A percentile compares a stretch with the other conserved stretches of the same genome.
Conservation (phyloP, 37 sponge, comb jelly and placozoan genomes). For the Beroe forskalii region DNA sequence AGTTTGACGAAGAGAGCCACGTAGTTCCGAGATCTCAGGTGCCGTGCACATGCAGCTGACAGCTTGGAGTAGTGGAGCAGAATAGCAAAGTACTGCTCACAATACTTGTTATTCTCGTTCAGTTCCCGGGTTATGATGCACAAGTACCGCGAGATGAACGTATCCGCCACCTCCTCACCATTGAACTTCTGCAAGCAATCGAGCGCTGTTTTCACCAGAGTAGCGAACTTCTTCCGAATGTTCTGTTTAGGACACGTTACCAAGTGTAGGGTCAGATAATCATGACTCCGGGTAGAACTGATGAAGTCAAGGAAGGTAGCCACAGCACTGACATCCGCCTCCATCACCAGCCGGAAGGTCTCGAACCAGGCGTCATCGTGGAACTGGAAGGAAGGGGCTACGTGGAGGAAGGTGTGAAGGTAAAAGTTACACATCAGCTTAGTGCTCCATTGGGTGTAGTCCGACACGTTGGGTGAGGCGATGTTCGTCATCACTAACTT, state of each 20-base stretch:
- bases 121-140: conserved; percentile 34
- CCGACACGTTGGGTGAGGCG: neutral
- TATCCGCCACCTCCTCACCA: neutral
- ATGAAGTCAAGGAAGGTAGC: conserved; percentile 58
- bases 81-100: conserved; percentile 44
- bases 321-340: neutral
- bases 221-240: conserved; percentile 54
- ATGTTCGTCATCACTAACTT: conserved; percentile 70
- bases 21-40: conserved; percentile 9
- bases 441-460: conserved; percentile 31
- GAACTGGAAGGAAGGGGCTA: conserved; percentile 33
- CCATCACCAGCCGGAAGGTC: conserved; percentile 35
- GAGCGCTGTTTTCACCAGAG: conserved; percentile 22
- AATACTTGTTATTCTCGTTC: conserved; percentile 36
- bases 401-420: conserved; percentile 59
- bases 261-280: neutral
- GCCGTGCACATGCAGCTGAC: neutral
- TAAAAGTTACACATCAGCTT: conserved; percentile 58
- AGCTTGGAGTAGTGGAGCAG: conserved; percentile 15
- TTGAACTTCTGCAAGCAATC: neutral
- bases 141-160: conserved; percentile 36
- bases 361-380: conserved; percentile 3
- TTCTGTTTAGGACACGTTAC: conserved; percentile 9
- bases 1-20: neutral
- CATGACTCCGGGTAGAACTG: conserved; percentile 53